Conservation (phyloP, 2,888 invertebrate genomes). For the Baccha elongata region DNA sequence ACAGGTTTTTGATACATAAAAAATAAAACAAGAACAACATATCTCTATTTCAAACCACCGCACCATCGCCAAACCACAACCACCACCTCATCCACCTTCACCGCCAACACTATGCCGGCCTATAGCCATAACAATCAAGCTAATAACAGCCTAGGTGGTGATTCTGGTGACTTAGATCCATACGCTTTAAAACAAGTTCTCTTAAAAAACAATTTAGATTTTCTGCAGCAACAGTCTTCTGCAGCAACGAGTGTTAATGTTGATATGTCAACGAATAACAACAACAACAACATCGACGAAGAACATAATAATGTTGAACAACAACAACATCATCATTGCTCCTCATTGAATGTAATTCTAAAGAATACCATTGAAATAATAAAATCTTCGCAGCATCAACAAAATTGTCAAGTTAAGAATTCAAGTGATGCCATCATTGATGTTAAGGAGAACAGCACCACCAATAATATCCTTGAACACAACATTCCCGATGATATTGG, state of each 20-base stretch:
- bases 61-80: background rate
- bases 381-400: slow-evolving; percentile 62
- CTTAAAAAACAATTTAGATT: slow-evolving; percentile 75
- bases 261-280: slow-evolving; percentile 41
- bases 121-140: slow-evolving; percentile 69
- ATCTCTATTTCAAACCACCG: slow-evolving; percentile 2
- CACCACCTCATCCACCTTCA: slow-evolving; percentile 14
- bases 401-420: slow-evolving; percentile 42
- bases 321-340: slow-evolving; percentile 31
- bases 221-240: slow-evolving; percentile 67
- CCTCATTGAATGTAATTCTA: slow-evolving; percentile 73
- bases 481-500: slow-evolving; percentile 64
- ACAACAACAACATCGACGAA: slow-evolving; percentile 14
- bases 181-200: slow-evolving; percentile 76
- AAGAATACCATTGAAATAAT: slow-evolving; percentile 74
- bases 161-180: slow-evolving; percentile 75
- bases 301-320: slow-evolving; percentile 3
- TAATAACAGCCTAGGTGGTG: slow-evolving; percentile 70
- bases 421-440: slow-evolving; percentile 20
- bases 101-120: slow-evolving; percentile 69
- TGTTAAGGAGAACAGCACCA: slow-evolving; percentile 13
- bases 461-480: slow-evolving; percentile 50
- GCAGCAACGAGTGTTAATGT: slow-evolving; percentile 32
- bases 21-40: slow-evolving; percentile 19
- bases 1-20: slow-evolving; percentile 54